These are phyloP conservation scores for Boulengeromyrus knoepffleri DNA, from an alignment of 2,113 vertebrate species.

Conservation along the genomic window DNA sequence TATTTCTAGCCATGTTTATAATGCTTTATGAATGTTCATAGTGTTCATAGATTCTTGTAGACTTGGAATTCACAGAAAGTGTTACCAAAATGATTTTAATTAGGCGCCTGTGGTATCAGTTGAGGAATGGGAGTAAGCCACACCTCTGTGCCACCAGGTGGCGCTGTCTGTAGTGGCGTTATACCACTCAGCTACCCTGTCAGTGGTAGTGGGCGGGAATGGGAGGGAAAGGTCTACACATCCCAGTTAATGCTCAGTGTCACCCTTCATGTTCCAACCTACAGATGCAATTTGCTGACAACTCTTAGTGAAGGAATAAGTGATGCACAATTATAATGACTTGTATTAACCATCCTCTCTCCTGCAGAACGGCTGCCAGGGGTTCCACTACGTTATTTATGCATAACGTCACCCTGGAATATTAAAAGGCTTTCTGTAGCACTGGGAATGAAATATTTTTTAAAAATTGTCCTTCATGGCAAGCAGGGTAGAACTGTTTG, in stretches of 20 bases:
- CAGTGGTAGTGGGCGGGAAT: not conserved
- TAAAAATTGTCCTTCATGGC: not conserved
- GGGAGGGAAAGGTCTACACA: not conserved
- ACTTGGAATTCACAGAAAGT: not conserved
- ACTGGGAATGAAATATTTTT: not conserved
- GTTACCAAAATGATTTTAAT: not conserved
- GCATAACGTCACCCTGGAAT: slow-evolving; percentile 13
- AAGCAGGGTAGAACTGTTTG: not conserved
- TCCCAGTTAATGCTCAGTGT: not conserved
- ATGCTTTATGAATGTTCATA: not conserved
- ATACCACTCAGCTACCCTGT: no score
- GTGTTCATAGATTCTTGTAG: not conserved
- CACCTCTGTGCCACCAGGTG: not conserved
- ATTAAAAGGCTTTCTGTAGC: slow-evolving; percentile 7
- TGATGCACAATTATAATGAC: not conserved
- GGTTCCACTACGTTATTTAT: slow-evolving; percentile 17
- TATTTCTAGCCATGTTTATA: not conserved
- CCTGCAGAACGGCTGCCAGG: not conserved
- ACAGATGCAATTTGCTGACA: not conserved
- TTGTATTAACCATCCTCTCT: not conserved
- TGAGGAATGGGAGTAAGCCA: not conserved
- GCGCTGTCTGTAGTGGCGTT: not conserved
- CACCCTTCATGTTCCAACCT: not conserved
- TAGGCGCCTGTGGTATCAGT: not conserved
- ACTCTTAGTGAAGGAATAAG: not conserved